Percentiles rank a stretch among this genome's conserved stretches.
These are phyloP conservation scores for Dolichomitus sp. DNA, from an alignment of 2,888 invertebrate genomes.

Conservation along the genomic window DNA sequence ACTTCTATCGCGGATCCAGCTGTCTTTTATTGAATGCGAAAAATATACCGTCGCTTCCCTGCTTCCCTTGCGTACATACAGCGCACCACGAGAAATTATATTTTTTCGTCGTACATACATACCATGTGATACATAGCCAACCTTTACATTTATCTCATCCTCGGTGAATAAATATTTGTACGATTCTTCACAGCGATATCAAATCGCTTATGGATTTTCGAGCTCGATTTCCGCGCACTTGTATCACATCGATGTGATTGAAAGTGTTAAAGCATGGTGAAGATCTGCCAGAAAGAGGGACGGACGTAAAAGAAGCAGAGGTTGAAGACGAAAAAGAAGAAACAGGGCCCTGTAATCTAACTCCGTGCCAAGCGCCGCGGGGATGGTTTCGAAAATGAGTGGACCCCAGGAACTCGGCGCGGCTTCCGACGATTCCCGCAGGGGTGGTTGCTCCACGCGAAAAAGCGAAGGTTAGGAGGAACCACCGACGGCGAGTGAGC, in stretches of 20 bases:
- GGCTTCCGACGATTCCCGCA: constrained; percentile 73
- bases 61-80: constrained; percentile 30
- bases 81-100: constrained; percentile 50
- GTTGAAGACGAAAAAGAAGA: constrained; percentile 37
- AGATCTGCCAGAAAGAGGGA: constrained; percentile 35
- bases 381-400: constrained; percentile 78
- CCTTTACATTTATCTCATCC: constrained; percentile 28
- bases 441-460: constrained; percentile 63
- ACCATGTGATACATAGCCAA: constrained; percentile 40
- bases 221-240: constrained; percentile 40
- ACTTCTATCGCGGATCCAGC: constrained; percentile 58
- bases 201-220: constrained; percentile 26
- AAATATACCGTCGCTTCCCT: constrained; percentile 58
- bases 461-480: constrained; percentile 57
- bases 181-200: constrained; percentile 46
- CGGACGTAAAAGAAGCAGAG: constrained; percentile 48
- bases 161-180: constrained; percentile 53
- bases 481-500: constrained; percentile 62
- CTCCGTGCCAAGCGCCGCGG: constrained; percentile 76
- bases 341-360: constrained; percentile 71
- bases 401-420: constrained; percentile 73
- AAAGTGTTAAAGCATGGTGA: constrained; percentile 15
- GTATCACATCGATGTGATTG: constrained; percentile 13
- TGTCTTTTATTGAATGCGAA: constrained; percentile 70
- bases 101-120: constrained; percentile 47